Percentiles rank a stretch among this genome's conserved stretches.
Evolutionary conservation across 2,797 vertebrate species (phyloP).

Genomic region (Leuciscus waleckii): DNA sequence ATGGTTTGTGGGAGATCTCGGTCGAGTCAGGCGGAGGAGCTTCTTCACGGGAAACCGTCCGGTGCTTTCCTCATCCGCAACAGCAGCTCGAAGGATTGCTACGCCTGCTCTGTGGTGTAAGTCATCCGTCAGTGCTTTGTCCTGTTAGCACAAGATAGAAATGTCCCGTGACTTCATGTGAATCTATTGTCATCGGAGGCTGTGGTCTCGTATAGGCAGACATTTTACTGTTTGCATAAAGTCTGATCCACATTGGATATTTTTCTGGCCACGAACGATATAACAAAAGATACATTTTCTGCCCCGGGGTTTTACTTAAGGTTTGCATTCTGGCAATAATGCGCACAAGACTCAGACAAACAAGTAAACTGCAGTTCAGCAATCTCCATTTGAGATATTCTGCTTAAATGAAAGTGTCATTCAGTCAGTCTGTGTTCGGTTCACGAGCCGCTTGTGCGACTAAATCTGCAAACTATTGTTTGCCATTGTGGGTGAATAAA

Average conservation of each 20-base stretch:
- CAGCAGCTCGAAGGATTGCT: constrained; percentile 89
- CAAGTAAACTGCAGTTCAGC: too few species aligned
- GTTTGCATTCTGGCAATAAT: too few species aligned
- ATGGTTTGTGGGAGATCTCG: constrained; percentile 96
- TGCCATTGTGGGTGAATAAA: too few species aligned
- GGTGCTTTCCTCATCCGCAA: constrained; percentile 96
- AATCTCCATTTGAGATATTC: too few species aligned
- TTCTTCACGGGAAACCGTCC: constrained; percentile 89
- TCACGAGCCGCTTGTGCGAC: too few species aligned
- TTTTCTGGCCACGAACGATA: not conserved
- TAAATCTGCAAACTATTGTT: too few species aligned
- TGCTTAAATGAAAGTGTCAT: too few species aligned
- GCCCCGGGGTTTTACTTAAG: too few species aligned
- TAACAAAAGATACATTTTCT: too few species aligned
- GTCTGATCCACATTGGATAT: not conserved
- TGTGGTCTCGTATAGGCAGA: too few species aligned
- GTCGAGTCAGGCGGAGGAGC: constrained; percentile 92
- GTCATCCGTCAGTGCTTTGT: constrained; percentile 49
- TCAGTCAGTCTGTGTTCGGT: too few species aligned
- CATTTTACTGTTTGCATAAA: not conserved
- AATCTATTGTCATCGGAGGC: not conserved
- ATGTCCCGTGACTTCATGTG: not conserved
- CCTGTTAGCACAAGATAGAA: not conserved
- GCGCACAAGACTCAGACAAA: too few species aligned
- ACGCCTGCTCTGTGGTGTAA: constrained; percentile 83